phyloP scores from a whole-genome alignment of 92 coral and sea anemone species.

The Bergia sp. region DNA sequence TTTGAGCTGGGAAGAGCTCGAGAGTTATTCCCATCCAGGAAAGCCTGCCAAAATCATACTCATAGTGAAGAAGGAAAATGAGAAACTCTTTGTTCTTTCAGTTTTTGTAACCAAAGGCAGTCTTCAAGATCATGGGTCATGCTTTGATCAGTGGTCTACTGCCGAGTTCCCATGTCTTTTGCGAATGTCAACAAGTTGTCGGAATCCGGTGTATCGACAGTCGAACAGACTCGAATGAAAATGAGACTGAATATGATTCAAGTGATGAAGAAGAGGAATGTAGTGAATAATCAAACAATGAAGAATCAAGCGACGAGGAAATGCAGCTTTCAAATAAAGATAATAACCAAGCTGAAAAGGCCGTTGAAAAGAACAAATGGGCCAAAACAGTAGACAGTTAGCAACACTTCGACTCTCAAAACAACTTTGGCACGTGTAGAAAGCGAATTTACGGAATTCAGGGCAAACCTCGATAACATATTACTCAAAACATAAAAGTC shows the following conservation, averaged over 20 bases:
- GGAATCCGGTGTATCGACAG: too few relatives aligned
- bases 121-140: constrained; percentile 31
- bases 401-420: too few relatives aligned
- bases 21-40: not conserved
- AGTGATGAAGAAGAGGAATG: not conserved
- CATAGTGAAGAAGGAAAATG: constrained; percentile 1
- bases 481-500: not conserved
- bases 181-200: constrained; percentile 11
- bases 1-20: not conserved
- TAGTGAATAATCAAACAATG: not conserved
- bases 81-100: constrained; percentile 42
- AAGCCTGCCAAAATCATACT: constrained; percentile 23
- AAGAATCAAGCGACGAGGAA: not conserved
- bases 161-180: constrained; percentile 43
- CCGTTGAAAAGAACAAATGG: too few relatives aligned
- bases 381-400: too few relatives aligned
- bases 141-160: constrained; percentile 4
- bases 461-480: constrained; percentile 17
- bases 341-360: too few relatives aligned
- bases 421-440: not conserved
- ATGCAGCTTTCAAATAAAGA: not conserved
- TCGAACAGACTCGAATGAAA: too few relatives aligned
- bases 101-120: constrained; percentile 33
- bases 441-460: constrained; percentile 25
- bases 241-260: too few relatives aligned